Base-by-base conservation (phyloP, 2,888 invertebrate species). In the Smittia aterrima region DNA sequence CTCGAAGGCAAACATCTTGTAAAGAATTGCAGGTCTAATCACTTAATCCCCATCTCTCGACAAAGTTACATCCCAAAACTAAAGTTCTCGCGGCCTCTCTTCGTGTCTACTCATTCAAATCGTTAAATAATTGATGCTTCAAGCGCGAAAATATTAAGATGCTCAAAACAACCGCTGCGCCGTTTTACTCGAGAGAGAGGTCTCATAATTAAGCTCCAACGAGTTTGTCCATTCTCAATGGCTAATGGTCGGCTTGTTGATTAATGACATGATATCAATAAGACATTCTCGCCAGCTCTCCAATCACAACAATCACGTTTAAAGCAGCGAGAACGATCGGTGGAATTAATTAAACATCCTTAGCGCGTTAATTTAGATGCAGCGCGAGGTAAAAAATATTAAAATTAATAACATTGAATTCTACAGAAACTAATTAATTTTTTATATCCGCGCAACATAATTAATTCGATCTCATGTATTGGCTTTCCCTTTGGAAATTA, bases 111-210 rank as follows among this genome's bases (percentile, higher is more conserved):
- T 16, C 41, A 67, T 67, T 67, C 40, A 40, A 67, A 67, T 67
- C 40, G 67, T n/a, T 67, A 67, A 38, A 67, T 67, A 67, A 67
- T 67, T 67, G 67, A 40, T 40, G 67, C 67, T 67, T 40, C 38
- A 11, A 67, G 67, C 40, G 64, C 64, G 64, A 64, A 27, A 64
- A 58, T 58, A 58, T 20, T 58, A 58, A 27, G 27, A 64, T 64
- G 24, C 9, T 13, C n/a, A 22, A 25, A 64, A 27, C 4, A 25
- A 64, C 20, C 64, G 16, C 20, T 27, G 20, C 11, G 20, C 1
- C 18, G 1, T 64, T 64, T 64, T 64, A 64, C 13, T n/a, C n/a
- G n/a, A n/a, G n/a, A n/a, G n/a, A n/a, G 64, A 64, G 4, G 27
- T n/a, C n/a, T n/a, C 64, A 27, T 64, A 25, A 64, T 64, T 64